Evolutionary conservation across 1,140 invertebrate species (phyloP), one percentile per base, ranked within the genome.

Genomic region (Atta cephalotes): DNA sequence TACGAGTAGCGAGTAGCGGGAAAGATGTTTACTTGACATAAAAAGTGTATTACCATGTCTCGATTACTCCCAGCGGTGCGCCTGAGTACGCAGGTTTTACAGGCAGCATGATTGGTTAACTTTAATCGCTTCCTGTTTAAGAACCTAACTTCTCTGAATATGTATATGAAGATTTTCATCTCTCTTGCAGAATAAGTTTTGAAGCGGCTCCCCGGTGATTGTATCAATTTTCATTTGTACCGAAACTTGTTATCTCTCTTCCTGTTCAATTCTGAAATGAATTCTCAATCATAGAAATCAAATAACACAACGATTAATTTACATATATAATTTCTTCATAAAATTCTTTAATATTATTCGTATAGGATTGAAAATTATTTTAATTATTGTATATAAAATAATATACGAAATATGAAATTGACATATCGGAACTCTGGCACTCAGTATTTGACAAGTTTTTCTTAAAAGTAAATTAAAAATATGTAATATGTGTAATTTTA

Each of bases 121-220:
- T 84, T 84, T 84, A 84, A 84, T 84, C 56, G 80, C 80, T 76
- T 84, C 80, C 80, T 84, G 70, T 84, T 84, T 35, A 62, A 84
- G 70, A 84, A 76, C 18, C 25, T 39, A 82, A 72, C 70, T 76
- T 84, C 68, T 31, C 39, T 60, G 35, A 18, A 39, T 72, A 39
- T 28, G 49, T 74, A 74, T 62, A 49, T 82, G 80, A 62, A 62
- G 68, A 82, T 82, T 82, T 74, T 60, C 80, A 74, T 62, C 70
- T 49, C 78, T 80, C 78, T 25, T 25, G 56, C 12, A 39, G 35
- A 60, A 68, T 62, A 56, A 35, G 21, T 72, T 82, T 74, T 39
- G 0, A 45, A 80, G 49, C 14, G 68, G 39, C 56, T 82, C 53
- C 66, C 66, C 39, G 66, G 35, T 72, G 80, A 74, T 82, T 60